phyloP scores from a whole-genome alignment of 2,113 vertebrate species.

The Microcebus ravelobensis region DNA sequence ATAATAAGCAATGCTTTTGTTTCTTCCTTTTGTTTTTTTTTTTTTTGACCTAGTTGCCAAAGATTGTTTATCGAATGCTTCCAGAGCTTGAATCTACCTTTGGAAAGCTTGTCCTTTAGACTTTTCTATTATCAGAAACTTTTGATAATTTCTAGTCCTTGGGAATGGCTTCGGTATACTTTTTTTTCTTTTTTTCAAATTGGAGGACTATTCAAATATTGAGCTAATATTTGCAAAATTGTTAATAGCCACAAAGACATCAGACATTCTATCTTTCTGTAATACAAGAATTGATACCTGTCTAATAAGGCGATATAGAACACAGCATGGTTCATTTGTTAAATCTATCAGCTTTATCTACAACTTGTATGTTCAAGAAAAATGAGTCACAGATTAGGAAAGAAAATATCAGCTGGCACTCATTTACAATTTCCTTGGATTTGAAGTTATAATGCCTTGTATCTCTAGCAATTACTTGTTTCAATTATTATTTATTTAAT shows the following conservation, averaged over 20 bases:
- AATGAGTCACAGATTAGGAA: neutral
- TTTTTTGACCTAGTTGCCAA: neutral
- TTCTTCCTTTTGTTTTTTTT: neutral
- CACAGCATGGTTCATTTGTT: neutral
- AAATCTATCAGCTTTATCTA: neutral
- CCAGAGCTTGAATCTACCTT: neutral
- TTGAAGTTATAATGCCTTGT: neutral
- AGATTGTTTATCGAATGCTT: neutral
- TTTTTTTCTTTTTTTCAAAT: neutral
- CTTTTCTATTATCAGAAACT: neutral
- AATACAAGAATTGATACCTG: neutral
- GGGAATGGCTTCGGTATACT: neutral
- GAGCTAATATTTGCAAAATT: constrained; percentile 10
- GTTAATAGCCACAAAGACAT: neutral
- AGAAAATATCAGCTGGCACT: neutral
- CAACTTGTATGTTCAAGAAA: neutral
- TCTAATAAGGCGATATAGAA: neutral
- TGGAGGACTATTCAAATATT: neutral
- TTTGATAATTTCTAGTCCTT: neutral
- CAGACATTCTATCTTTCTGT: neutral
- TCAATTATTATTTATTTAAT: neutral
- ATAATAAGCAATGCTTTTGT: neutral
- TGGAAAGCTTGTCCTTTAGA: neutral
- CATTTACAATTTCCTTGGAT: neutral
- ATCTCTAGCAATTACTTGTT: neutral